Base-by-base conservation (phyloP, 2,113 vertebrate genomes). In the Xiphorhynchus elegans region DNA sequence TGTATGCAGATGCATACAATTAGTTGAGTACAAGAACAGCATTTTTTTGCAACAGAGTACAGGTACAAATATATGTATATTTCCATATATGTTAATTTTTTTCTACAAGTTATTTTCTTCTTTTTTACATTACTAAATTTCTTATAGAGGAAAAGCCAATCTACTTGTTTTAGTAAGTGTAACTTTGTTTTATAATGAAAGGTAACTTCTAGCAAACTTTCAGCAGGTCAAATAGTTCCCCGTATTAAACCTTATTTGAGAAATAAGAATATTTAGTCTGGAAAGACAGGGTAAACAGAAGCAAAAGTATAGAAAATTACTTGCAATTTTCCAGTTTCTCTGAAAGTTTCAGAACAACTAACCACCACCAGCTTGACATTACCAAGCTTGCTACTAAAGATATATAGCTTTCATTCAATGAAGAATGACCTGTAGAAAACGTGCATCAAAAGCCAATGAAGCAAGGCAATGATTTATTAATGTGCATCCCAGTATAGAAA, bases 381-480 rank as follows among this genome's bases (percentile, higher is more conserved):
- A 84, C 52, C 29, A 63, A 91, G 62, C 79, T 94, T 87, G 60
- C 56, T 92, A 46, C 67, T 95, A 79, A 96, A 89, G 89, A 95
- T 84, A 95, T 67, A 92, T 72, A 74, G 58, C 62, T 76, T 89
- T 94, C n/a, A 85, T 83, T 84, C 39, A 5, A 1, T 86, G 64
- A 95, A 93, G 77, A 95, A 93, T 84, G 89, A 56, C 53, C 68
- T 95, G 87, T 77, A 94, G 67, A 87, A 92, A 94, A 93, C 7
- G 63, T 93, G 40, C 92, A 92, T 87, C 90, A 84, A 77, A 90
- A 97, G 59, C 63, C 82, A 91, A 37, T 95, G 78, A 76, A 87
- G 52, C 66, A 75, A 92, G 79, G 40, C 75, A 92, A 95, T 85
- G 91, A 92, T 96, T 96, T 96, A 88, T 95, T 95, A 96, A 89